These are phyloP conservation scores for Aphidius gifuensis DNA, from an alignment of 1,140 invertebrate genomes.

Conservation along the genomic window DNA sequence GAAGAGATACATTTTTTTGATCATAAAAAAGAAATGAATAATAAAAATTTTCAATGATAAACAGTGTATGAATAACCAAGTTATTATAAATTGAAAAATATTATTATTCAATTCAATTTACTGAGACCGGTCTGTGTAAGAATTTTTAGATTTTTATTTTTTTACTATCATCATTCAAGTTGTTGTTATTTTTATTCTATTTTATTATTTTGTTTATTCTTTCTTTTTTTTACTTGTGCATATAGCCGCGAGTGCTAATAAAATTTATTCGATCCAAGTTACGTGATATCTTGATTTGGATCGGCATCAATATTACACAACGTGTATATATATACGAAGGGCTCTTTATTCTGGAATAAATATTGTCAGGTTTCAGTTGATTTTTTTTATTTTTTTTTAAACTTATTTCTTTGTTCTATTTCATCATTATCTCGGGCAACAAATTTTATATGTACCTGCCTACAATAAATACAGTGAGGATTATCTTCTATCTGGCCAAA, in stretches of 20 bases:
- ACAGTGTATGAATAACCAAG: slow-evolving; percentile 4
- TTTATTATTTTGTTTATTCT: too few relatives aligned
- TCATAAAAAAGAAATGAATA: neutral
- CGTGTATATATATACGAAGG: neutral
- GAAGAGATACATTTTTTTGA: neutral
- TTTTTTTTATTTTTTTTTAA: slow-evolving; percentile 18
- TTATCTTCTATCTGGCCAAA: too few relatives aligned
- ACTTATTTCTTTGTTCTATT: slow-evolving; percentile 10
- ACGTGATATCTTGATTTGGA: neutral
- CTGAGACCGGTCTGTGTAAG: neutral
- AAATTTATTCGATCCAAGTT: slow-evolving; percentile 14
- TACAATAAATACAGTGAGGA: slow-evolving; percentile 5
- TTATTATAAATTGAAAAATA: slow-evolving; percentile 10
- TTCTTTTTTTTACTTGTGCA: slow-evolving; percentile 10
- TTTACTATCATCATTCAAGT: neutral
- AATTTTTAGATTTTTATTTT: too few relatives aligned
- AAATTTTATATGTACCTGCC: slow-evolving; percentile 24
- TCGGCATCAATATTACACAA: neutral
- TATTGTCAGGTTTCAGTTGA: too few relatives aligned
- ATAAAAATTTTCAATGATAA: slow-evolving; percentile 26
- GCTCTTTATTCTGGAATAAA: slow-evolving; percentile 11
- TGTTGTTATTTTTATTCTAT: too few relatives aligned
- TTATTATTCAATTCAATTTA: slow-evolving; percentile 29
- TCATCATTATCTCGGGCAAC: slow-evolving; percentile 26
- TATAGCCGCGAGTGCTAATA: neutral